Conservation (phyloP, 2,113 vertebrate genomes). For the Spizaetus ornatus region DNA sequence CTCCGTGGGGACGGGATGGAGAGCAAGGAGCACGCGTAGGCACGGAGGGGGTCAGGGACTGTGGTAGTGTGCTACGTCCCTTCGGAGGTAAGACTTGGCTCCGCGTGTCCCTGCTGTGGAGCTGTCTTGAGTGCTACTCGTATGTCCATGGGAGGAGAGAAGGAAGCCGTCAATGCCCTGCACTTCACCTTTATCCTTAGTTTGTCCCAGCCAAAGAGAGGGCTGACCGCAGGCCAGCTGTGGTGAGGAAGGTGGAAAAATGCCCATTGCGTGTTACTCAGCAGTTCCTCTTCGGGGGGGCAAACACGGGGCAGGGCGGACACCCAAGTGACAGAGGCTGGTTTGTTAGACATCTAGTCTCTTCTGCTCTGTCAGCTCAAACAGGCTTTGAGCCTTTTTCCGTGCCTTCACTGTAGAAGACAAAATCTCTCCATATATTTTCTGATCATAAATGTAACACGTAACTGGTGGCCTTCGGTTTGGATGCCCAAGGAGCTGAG, state of each 20-base stretch:
- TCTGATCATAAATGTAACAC: not conserved
- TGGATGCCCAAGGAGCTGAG: not conserved
- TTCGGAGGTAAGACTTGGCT: not conserved
- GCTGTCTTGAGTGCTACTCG: not conserved
- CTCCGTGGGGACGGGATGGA: not conserved
- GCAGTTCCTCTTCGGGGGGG: not conserved
- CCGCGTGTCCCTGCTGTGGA: not conserved
- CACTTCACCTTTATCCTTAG: not conserved
- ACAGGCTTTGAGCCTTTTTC: not conserved
- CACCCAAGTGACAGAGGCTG: not conserved
- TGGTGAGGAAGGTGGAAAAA: not conserved
- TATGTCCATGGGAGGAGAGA: not conserved
- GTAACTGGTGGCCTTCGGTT: not conserved
- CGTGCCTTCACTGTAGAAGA: not conserved
- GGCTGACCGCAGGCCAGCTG: not conserved
- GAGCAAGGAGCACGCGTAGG: not conserved
- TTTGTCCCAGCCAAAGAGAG: not conserved
- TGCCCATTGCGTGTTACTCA: not conserved
- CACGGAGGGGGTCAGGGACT: not conserved
- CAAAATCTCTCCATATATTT: not conserved
- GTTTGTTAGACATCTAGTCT: not conserved
- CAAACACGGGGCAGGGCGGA: rapidly evolving
- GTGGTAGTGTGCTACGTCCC: not conserved
- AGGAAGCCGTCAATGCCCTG: rapidly evolving
- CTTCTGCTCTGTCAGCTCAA: not conserved